Base-by-base conservation (phyloP, 2,888 invertebrate species). In the Pammene aurita region DNA sequence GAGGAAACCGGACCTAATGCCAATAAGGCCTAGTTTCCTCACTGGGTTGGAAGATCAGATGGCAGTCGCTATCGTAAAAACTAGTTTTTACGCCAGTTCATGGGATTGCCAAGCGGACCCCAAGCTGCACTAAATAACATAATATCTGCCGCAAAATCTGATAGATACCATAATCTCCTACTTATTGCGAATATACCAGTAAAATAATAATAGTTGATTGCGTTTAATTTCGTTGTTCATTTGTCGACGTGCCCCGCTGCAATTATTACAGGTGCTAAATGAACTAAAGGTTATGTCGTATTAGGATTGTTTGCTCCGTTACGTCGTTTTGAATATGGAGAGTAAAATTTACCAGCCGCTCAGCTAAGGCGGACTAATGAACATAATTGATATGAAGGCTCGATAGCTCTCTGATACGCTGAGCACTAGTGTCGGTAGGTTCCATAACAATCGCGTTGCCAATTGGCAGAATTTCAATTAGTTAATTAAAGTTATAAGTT, bases 371-470 rank as follows among this genome's bases (percentile, higher is more conserved):
- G 56, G 66, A 54, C 66, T 72, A 72, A 72, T 71, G 71, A 72
- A 62, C 62, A 66, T 71, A 71, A 72, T 72, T 72, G 66, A 72
- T 71, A 71, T 54, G 67, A 71, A 68, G 58, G 55, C 72, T 66
- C 55, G 67, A 67, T 46, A 41, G 66, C 70, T 48, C 58, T 66
- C 56, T n/a, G 64, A 34, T 52, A 14, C 64, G 50, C 50, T 50
- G 26, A 62, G 71, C 68, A 68, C 66, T 66, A 64, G 70, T 60
- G 74, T 78, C 75, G 75, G 75, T 75, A 75, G 75, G 76, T 72
- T 77, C 75, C 71, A 72, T 74, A 72, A 72, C 72, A 73, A 72
- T 68, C 46, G 16, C 46, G 34, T 14, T 41, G 50, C 63, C 57
- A 57, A 52, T 57, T 68, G 63, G 50, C 63, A 44, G 13, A 35